Conservation (phyloP, 2,888 invertebrate genomes). For the Chironomus riparius region DNA sequence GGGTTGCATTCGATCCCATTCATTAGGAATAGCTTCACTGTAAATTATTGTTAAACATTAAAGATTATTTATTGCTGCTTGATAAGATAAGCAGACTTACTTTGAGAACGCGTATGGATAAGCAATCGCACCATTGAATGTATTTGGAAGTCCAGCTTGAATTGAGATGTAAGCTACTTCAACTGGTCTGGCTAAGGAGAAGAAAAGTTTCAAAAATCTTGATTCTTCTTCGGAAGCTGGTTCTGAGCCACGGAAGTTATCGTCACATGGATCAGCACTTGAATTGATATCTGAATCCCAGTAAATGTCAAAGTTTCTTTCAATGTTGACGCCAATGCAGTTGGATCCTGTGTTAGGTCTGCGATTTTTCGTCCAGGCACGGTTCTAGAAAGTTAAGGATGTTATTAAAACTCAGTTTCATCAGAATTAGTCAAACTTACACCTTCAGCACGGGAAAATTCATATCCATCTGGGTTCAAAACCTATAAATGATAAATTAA, state of each 20-base stretch:
- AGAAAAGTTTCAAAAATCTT: slow-evolving; percentile 43
- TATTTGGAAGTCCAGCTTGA: background rate
- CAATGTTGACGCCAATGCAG: slow-evolving; percentile 65
- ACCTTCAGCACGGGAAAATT: slow-evolving; percentile 47
- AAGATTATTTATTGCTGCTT: background rate
- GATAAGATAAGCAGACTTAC: background rate
- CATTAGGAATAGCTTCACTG: slow-evolving; percentile 39
- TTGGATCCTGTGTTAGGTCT: slow-evolving; percentile 41
- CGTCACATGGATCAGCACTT: slow-evolving; percentile 46
- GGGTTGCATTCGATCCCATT: slow-evolving; percentile 43
- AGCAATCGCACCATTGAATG: background rate
- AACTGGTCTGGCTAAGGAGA: background rate
- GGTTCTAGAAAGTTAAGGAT: too few species aligned
- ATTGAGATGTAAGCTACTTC: slow-evolving; percentile 3
- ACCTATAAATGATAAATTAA: slow-evolving; percentile 32
- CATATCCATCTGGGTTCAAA: slow-evolving; percentile 65
- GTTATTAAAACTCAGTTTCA: too few species aligned
- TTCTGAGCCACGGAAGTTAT: slow-evolving; percentile 48
- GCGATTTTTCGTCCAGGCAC: slow-evolving; percentile 62
- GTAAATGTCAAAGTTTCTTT: slow-evolving; percentile 64
- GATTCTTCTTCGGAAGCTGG: slow-evolving; percentile 56
- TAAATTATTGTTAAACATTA: background rate
- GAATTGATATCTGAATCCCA: slow-evolving; percentile 52
- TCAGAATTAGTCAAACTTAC: too few species aligned
- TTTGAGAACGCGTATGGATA: slow-evolving; percentile 19